phyloP scores from a whole-genome alignment of 2,888 invertebrate genomes.

The Proisotoma minuta region DNA sequence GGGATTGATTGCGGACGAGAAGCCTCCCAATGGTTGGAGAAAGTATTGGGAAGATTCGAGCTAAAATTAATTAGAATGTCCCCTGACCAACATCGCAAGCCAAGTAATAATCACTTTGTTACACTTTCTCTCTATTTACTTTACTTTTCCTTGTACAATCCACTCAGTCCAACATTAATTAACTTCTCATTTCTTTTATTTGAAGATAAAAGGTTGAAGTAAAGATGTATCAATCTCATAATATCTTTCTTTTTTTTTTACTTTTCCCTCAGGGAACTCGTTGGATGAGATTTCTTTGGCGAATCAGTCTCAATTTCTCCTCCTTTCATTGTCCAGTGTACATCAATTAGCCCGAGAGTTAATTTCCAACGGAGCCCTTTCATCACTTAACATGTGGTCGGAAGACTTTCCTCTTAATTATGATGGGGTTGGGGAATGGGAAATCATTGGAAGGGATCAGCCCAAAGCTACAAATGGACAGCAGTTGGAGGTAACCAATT shows the following conservation, averaged over 20 bases:
- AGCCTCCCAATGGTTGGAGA: conserved; percentile 74
- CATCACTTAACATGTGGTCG: conserved; percentile 22
- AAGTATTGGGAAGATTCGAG: conserved; percentile 64
- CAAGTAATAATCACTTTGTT: conserved; percentile 30
- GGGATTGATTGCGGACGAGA: conserved; percentile 80
- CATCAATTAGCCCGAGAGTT: conserved; percentile 40
- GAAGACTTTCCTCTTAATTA: background rate
- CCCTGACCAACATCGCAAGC: conserved; percentile 40
- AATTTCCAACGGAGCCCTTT: conserved; percentile 40
- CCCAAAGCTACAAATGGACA: too few species aligned
- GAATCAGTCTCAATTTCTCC: conserved; percentile 45
- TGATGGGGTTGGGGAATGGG: background rate
- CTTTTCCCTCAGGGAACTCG: conserved; percentile 37
- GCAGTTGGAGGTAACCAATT: too few species aligned
- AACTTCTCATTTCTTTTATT: too few species aligned
- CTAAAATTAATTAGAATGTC: conserved; percentile 48
- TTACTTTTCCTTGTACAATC: background rate
- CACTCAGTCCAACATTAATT: background rate
- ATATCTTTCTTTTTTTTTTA: conserved; percentile 10
- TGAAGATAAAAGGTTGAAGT: too few species aligned
- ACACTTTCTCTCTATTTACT: background rate
- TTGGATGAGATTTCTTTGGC: conserved; percentile 45
- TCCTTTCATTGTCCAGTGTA: conserved; percentile 42
- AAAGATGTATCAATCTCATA: too few species aligned
- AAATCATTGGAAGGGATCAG: conserved; percentile 7